Evolutionary conservation across 1,140 invertebrate genomes (phyloP).

Genomic region (Aphis gossypii): DNA sequence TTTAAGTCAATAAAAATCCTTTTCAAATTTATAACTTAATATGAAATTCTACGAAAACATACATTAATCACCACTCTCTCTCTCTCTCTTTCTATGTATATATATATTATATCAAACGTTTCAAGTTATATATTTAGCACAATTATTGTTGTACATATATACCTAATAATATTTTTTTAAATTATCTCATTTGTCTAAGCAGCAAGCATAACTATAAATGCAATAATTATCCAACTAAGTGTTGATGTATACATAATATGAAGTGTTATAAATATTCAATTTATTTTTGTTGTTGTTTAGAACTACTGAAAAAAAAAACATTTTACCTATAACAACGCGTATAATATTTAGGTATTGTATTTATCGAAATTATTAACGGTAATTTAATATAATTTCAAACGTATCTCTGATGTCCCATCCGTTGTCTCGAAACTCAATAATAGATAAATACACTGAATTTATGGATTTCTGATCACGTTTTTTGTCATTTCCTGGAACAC

Average conservation of each 20-base stretch:
- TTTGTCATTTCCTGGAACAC: neutral
- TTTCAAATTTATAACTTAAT: neutral
- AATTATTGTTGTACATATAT: neutral
- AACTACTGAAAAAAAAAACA: neutral
- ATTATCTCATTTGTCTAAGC: neutral
- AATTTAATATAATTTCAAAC: neutral
- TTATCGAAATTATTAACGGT: neutral
- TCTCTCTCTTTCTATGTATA: no score
- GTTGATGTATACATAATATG: neutral
- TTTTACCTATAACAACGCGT: neutral
- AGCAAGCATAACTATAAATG: neutral
- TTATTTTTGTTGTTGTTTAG: neutral
- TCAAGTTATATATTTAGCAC: neutral
- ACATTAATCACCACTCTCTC: neutral
- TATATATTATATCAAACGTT: neutral
- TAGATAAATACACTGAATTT: neutral
- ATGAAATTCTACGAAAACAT: neutral
- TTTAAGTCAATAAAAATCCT: neutral
- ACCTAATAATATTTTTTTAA: no score
- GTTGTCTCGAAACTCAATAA: neutral
- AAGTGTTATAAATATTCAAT: neutral
- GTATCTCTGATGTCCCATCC: neutral
- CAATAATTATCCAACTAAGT: neutral
- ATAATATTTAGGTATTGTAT: slow-evolving; percentile 1
- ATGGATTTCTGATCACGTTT: neutral